Percentiles rank a stretch among this genome's conserved stretches.
These are phyloP conservation scores for Chrosomus eos DNA, from an alignment of 2,797 vertebrate genomes.

Conservation along the genomic window DNA sequence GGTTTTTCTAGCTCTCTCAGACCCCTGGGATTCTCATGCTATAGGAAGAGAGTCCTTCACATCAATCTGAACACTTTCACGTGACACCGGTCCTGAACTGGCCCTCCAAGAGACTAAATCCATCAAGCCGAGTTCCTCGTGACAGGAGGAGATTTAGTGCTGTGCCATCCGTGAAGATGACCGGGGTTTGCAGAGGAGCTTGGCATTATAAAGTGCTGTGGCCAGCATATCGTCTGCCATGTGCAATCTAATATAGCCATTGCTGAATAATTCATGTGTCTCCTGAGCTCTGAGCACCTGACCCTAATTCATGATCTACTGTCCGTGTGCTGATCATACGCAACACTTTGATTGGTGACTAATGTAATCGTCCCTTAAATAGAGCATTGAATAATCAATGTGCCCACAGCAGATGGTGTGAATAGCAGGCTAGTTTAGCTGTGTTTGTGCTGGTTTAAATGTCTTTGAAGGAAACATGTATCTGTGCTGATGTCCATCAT, in stretches of 20 bases:
- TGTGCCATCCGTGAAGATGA: neutral
- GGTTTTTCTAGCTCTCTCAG: neutral
- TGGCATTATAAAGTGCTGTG: constrained; percentile 11
- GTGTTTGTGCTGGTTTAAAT: neutral
- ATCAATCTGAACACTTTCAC: neutral
- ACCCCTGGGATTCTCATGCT: neutral
- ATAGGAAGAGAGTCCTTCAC: neutral
- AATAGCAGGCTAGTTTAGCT: neutral
- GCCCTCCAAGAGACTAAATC: neutral
- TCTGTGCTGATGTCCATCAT: neutral
- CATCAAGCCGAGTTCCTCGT: neutral
- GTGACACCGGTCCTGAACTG: neutral
- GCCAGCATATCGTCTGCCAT: constrained; percentile 5
- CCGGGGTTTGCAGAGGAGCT: neutral
- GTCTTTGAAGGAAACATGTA: neutral
- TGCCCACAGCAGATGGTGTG: neutral
- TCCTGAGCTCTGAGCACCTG: neutral
- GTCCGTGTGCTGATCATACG: neutral
- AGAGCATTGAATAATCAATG: constrained; percentile 5
- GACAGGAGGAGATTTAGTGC: constrained; percentile 5
- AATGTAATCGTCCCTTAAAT: neutral
- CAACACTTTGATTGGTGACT: constrained; percentile 2
- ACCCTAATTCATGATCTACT: neutral
- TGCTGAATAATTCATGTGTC: constrained; percentile 38
- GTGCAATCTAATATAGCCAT: constrained; percentile 13